phyloP scores from a whole-genome alignment of 2,113 vertebrate genomes.

The Thamnaconus septentrionalis region DNA sequence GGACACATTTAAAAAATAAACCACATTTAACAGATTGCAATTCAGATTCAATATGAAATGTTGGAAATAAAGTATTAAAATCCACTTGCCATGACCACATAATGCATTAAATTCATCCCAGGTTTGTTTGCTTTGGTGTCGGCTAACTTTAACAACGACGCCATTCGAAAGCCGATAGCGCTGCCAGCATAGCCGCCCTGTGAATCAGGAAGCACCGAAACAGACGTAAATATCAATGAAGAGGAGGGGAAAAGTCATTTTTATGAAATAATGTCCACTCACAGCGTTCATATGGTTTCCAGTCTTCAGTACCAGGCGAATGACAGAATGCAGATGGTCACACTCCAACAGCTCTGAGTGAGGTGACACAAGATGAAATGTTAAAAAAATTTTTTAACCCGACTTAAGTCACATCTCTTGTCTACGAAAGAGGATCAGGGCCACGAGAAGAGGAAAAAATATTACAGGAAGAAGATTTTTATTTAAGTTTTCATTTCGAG shows the following conservation, averaged over 20 bases:
- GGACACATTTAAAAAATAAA: neutral
- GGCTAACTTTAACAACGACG: conserved; percentile 76
- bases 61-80: neutral
- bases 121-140: conserved; percentile 83
- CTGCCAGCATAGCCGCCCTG: conserved; percentile 80
- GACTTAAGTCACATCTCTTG: no score
- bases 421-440: no score
- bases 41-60: neutral
- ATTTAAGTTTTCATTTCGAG: no score
- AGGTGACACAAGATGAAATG: neutral
- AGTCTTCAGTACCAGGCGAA: conserved; percentile 79
- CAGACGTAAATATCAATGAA: neutral
- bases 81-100: conserved; percentile 77
- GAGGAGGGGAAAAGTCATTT: no score
- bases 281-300: conserved; percentile 86
- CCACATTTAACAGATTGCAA: neutral
- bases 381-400: no score
- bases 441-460: no score
- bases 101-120: conserved; percentile 84
- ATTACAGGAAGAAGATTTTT: no score
- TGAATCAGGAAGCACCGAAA: neutral
- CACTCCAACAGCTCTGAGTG: conserved; percentile 77
- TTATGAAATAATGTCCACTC: conserved; percentile 34
- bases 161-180: conserved; percentile 79
- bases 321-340: conserved; percentile 77